phyloP scores from a whole-genome alignment of 2,113 vertebrate genomes.

The Chaetops frenatus region DNA sequence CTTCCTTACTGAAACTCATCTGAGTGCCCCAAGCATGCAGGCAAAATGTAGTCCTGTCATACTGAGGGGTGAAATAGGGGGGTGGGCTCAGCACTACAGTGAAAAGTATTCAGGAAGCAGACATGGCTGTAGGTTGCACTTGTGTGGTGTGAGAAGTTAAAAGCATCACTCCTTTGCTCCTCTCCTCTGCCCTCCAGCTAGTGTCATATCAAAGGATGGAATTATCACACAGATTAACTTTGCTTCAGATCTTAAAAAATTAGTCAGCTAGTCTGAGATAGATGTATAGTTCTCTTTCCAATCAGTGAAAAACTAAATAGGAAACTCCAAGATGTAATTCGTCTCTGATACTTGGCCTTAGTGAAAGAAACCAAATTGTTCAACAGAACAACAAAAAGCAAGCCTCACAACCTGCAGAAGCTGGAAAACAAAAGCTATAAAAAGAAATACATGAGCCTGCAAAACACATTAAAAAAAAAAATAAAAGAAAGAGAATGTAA shows the following conservation, averaged over 20 bases:
- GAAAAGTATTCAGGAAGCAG: background rate
- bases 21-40: background rate
- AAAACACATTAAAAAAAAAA: rapidly evolving
- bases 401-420: background rate
- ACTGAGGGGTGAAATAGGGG: rapidly evolving
- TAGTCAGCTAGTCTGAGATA: background rate
- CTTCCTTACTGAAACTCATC: background rate
- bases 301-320: background rate
- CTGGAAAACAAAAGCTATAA: background rate
- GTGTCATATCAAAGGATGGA: background rate
- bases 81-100: background rate
- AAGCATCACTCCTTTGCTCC: background rate
- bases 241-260: background rate
- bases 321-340: background rate
- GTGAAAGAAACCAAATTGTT: background rate
- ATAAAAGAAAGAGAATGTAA: background rate
- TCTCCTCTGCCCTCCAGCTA: background rate
- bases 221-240: background rate
- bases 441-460: background rate
- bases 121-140: rapidly evolving
- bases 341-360: background rate
- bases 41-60: rapidly evolving
- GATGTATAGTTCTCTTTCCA: background rate
- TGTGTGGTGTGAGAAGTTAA: background rate
- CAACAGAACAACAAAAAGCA: background rate